A percentile compares a stretch with the other conserved stretches of the same genome.
Conservation (phyloP, 1,140 invertebrate genomes). For the Philaenus spumarius region DNA sequence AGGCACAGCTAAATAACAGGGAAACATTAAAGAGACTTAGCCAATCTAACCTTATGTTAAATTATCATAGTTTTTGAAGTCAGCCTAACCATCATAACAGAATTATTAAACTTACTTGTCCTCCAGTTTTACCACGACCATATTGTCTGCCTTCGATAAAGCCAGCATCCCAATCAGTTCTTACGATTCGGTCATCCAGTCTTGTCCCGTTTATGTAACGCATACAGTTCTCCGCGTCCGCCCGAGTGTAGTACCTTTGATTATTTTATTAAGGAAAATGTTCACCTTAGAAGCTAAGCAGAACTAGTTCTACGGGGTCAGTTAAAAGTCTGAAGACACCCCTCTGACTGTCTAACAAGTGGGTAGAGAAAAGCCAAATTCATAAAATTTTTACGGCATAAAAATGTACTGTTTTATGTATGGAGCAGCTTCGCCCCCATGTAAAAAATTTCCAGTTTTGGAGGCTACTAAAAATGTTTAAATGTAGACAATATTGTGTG, state of each 20-base stretch:
- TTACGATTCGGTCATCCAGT: slow-evolving; percentile 93
- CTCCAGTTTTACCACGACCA: slow-evolving; percentile 96
- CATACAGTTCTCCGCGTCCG: slow-evolving; percentile 91
- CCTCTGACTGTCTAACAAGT: no score
- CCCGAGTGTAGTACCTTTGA: slow-evolving; percentile 70
- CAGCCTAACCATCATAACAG: background rate
- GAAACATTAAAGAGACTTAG: background rate
- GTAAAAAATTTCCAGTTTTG: no score
- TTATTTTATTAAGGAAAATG: slow-evolving; percentile 22
- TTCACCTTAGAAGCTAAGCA: no score
- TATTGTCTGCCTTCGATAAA: slow-evolving; percentile 98
- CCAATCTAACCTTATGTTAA: background rate
- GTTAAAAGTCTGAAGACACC: no score
- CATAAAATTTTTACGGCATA: no score
- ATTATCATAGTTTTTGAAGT: background rate
- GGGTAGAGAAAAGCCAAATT: no score
- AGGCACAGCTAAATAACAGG: background rate
- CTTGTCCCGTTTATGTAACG: slow-evolving; percentile 95
- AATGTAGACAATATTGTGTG: no score
- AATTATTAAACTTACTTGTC: slow-evolving; percentile 64
- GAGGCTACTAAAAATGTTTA: no score
- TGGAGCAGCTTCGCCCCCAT: no score
- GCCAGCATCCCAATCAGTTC: slow-evolving; percentile 99
- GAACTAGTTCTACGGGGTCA: no score
- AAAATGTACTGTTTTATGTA: no score